A percentile compares a stretch with the other conserved stretches of the same genome.
Evolutionary conservation across 2,888 invertebrate species (phyloP).

Genomic region (Diaperis boleti): DNA sequence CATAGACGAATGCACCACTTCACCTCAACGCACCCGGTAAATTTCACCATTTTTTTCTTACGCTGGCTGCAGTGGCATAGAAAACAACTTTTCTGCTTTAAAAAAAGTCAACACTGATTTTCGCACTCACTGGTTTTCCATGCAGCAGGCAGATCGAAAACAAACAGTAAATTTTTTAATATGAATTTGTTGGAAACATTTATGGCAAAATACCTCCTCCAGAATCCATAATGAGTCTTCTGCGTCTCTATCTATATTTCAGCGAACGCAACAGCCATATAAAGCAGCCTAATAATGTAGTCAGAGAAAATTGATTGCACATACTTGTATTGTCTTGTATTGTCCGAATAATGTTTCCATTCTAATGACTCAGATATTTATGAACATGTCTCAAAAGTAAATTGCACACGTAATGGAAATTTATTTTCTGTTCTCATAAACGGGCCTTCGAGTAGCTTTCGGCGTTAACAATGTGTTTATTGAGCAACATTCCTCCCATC

Average conservation of each 20-base stretch:
- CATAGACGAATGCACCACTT: conserved; percentile 37
- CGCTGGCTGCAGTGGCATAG: not conserved
- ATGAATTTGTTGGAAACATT: too few species aligned
- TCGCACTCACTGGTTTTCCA: not conserved
- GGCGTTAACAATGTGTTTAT: too few species aligned
- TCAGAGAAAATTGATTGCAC: not conserved
- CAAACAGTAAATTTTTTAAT: not conserved
- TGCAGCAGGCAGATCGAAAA: too few species aligned
- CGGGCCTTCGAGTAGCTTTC: too few species aligned
- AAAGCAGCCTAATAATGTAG: not conserved
- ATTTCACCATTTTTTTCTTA: conserved; percentile 14
- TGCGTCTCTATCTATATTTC: not conserved
- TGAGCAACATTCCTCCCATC: too few species aligned
- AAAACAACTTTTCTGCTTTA: not conserved
- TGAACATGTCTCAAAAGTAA: not conserved
- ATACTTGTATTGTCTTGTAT: not conserved
- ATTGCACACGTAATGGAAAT: not conserved
- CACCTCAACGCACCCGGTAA: conserved; percentile 29
- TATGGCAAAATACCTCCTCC: too few species aligned
- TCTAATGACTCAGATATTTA: not conserved
- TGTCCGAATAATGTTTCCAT: not conserved
- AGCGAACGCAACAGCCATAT: too few species aligned
- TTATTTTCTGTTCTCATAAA: too few species aligned
- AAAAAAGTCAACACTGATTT: not conserved
- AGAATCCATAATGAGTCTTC: too few species aligned